Percentiles rank a stretch among this genome's conserved stretches.
Conservation (phyloP, 2,888 invertebrate genomes). For the Gymnosoma rotundatum region DNA sequence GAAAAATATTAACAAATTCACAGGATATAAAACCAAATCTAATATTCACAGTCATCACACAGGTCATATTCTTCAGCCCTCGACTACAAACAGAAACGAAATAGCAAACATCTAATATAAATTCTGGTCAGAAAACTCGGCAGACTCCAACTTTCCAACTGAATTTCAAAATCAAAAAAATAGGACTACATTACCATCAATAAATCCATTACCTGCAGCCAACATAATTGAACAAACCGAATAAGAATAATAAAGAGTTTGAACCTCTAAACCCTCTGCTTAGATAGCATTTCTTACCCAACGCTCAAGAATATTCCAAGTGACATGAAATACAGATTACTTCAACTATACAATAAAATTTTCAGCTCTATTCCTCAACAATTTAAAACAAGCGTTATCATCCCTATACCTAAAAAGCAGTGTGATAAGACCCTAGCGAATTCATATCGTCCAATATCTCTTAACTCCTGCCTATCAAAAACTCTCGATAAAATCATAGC, state of each 20-base stretch:
- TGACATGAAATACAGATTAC: constrained; percentile 16
- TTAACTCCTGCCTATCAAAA: constrained; percentile 43
- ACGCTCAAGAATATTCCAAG: constrained; percentile 51
- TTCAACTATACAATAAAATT: constrained; percentile 31
- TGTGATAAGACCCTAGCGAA: no score
- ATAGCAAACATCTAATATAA: constrained; percentile 12
- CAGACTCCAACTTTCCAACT: constrained; percentile 10
- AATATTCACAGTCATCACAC: background rate
- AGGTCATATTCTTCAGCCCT: background rate
- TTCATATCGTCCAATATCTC: constrained; percentile 65
- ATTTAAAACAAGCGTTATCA: constrained; percentile 45
- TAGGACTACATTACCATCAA: background rate
- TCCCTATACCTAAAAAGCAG: constrained; percentile 52
- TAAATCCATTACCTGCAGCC: background rate
- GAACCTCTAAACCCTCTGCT: no score
- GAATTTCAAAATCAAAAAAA: constrained; percentile 26
- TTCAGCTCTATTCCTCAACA: constrained; percentile 35
- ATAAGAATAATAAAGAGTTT: no score
- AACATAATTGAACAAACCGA: background rate
- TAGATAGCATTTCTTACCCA: no score
- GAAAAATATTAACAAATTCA: constrained; percentile 9
- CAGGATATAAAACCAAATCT: no score
- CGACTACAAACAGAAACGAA: constrained; percentile 10
- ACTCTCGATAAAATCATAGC: constrained; percentile 53
- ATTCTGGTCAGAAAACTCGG: constrained; percentile 9